Conservation (phyloP, 2,888 invertebrate species). For the Chrysina gloriosa region DNA sequence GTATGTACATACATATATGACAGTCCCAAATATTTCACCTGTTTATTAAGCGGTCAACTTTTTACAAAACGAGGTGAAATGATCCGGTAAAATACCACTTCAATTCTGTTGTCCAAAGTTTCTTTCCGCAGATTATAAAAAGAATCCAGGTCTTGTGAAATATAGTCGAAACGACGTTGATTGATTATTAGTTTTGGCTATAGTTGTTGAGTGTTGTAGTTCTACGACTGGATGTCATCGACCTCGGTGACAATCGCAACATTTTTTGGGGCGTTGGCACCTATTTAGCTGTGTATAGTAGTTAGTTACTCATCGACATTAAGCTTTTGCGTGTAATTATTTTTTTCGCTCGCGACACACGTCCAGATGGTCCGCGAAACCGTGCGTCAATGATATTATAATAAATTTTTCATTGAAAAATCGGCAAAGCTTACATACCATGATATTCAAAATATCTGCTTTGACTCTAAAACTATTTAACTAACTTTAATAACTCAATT, state of each 20-base stretch:
- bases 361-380: conserved; percentile 19
- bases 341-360: conserved; percentile 13
- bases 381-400: conserved; percentile 12
- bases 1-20: not conserved
- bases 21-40: not conserved
- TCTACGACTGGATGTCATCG: conserved; percentile 34
- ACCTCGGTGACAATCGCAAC: conserved; percentile 31
- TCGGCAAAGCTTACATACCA: conserved; percentile 3
- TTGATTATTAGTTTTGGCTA: conserved; percentile 39
- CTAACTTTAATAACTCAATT: no score
- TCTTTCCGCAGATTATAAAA: conserved; percentile 31
- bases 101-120: conserved; percentile 8
- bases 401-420: conserved; percentile 27
- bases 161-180: conserved; percentile 35
- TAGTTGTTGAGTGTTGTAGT: conserved; percentile 34
- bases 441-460: not conserved
- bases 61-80: not conserved
- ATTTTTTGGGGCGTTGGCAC: conserved; percentile 28
- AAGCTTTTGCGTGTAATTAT: conserved; percentile 30
- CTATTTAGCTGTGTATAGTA: conserved; percentile 11
- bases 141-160: conserved; percentile 20
- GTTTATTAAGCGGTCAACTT: not conserved
- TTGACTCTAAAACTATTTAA: not conserved
- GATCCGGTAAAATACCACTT: not conserved
- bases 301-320: conserved; percentile 30